phyloP scores from a whole-genome alignment of 2,113 vertebrate species.

The Theristicus caerulescens region DNA sequence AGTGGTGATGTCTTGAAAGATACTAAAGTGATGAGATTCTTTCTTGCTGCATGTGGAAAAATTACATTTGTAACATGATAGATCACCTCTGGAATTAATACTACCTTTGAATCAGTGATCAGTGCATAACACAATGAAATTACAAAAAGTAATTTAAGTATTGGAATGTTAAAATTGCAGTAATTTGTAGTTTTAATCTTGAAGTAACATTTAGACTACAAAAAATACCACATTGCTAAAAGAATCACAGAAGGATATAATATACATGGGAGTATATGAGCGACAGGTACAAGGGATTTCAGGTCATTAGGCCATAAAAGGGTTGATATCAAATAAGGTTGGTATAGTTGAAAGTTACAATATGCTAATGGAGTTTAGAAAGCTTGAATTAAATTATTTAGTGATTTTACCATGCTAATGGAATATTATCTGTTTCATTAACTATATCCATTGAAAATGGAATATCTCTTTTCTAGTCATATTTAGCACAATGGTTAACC shows the following conservation, averaged over 20 bases:
- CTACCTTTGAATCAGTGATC: neutral
- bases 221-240: accelerated
- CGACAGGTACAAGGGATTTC: neutral
- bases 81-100: neutral
- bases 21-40: neutral
- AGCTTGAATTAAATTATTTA: neutral
- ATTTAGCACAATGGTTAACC: neutral
- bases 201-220: neutral
- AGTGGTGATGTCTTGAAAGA: neutral
- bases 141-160: neutral
- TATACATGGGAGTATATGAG: neutral
- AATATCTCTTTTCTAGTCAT: neutral
- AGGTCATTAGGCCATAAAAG: neutral
- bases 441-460: neutral
- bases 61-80: neutral
- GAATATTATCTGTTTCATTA: neutral
- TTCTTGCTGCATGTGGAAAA: neutral
- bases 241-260: neutral
- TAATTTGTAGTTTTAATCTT: neutral
- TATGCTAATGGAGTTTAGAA: neutral
- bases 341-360: neutral
- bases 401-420: neutral
- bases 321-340: neutral
- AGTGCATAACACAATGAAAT: neutral
- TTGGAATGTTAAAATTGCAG: neutral